Percentiles rank a stretch among this genome's conserved stretches.
These are phyloP conservation scores for Maconellicoccus hirsutus DNA, from an alignment of 1,140 invertebrate genomes.

Conservation along the genomic window DNA sequence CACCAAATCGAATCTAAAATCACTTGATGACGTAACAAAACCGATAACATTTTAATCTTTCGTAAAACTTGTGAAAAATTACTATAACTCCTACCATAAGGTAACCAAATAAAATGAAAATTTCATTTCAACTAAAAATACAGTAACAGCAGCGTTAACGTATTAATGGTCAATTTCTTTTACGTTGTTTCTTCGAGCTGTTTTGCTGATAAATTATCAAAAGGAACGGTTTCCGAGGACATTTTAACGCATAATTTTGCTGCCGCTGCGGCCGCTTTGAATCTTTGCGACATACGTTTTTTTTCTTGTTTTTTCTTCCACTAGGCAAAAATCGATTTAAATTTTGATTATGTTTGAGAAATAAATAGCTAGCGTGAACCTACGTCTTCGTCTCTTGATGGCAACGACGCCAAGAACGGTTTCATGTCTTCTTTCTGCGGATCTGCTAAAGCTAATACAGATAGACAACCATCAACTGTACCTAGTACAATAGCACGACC, in stretches of 20 bases:
- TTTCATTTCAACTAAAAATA: no score
- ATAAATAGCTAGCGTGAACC: slow-evolving; percentile 24
- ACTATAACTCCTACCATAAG: no score
- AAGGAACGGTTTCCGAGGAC: slow-evolving; percentile 25
- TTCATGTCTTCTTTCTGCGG: slow-evolving; percentile 49
- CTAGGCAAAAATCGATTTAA: slow-evolving; percentile 33
- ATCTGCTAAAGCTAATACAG: slow-evolving; percentile 82
- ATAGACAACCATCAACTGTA: slow-evolving; percentile 86
- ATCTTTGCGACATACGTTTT: slow-evolving; percentile 48
- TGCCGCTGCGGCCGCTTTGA: slow-evolving; percentile 50
- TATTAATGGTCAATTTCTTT: not conserved
- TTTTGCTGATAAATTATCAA: not conserved
- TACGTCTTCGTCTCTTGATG: slow-evolving; percentile 58
- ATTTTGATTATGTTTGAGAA: no score
- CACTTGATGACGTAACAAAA: no score
- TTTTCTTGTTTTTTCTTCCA: slow-evolving; percentile 60
- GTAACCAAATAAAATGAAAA: no score
- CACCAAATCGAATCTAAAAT: no score
- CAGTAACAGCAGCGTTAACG: no score
- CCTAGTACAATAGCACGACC: slow-evolving; percentile 74
- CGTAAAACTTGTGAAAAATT: no score
- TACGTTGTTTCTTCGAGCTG: not conserved
- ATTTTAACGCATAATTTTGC: slow-evolving; percentile 34
- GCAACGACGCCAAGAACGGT: slow-evolving; percentile 52
- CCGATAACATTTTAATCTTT: no score